Percentiles rank a stretch among this genome's conserved stretches.
Conservation (phyloP, 2,113 vertebrate species). For the Amphiprion percula region DNA sequence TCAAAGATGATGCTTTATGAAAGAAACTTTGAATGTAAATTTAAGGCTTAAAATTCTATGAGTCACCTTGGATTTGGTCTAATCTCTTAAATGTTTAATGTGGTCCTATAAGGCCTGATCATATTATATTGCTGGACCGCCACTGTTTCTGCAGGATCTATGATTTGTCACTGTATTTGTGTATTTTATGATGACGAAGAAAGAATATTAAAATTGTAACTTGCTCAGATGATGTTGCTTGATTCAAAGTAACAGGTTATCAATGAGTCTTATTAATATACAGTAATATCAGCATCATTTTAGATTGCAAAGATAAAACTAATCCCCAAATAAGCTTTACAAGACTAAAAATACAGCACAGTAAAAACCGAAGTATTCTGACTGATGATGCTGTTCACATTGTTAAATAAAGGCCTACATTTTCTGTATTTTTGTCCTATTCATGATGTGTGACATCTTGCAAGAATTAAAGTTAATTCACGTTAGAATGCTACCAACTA, state of each 20-base stretch:
- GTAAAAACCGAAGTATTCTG: too few relatives aligned
- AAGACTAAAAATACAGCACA: not conserved
- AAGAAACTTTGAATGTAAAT: not conserved
- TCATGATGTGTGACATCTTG: not conserved
- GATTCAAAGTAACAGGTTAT: too few relatives aligned
- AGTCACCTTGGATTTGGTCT: not conserved
- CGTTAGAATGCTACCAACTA: not conserved
- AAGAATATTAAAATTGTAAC: too few relatives aligned
- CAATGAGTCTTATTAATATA: too few relatives aligned
- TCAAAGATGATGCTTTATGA: constrained; percentile 14
- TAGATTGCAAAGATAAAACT: not conserved
- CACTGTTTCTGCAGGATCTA: too few relatives aligned
- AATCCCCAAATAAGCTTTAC: not conserved
- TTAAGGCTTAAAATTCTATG: constrained; percentile 15
- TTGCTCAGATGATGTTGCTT: too few relatives aligned
- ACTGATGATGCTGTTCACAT: too few relatives aligned
- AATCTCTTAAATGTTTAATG: not conserved
- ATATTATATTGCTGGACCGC: too few relatives aligned
- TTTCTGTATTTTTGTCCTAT: too few relatives aligned
- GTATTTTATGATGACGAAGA: too few relatives aligned
- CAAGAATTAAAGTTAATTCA: not conserved
- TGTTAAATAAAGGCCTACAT: too few relatives aligned
- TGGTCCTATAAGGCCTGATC: not conserved
- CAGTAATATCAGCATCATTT: too few relatives aligned
- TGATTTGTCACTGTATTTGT: not conserved